Evolutionary conservation across 2,888 invertebrate genomes (phyloP).

Genomic region (Troides helena): DNA sequence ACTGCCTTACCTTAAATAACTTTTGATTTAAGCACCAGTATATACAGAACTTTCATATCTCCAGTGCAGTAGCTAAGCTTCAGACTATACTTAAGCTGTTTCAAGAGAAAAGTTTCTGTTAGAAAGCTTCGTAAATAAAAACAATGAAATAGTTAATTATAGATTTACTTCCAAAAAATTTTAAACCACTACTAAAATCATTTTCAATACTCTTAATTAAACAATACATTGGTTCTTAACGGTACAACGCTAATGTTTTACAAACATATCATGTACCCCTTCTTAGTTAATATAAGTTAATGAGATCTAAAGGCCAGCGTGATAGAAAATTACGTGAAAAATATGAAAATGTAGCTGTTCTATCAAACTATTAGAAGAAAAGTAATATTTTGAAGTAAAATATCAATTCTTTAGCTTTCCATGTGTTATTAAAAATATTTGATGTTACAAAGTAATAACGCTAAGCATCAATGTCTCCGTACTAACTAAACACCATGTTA

Average conservation of each 20-base stretch:
- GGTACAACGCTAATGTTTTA: conserved; percentile 66
- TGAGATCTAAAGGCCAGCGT: conserved; percentile 37
- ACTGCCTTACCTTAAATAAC: no score
- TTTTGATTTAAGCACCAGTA: no score
- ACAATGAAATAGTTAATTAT: conserved; percentile 36
- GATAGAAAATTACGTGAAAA: conserved; percentile 11
- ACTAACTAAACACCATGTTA: background rate
- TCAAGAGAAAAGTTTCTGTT: background rate
- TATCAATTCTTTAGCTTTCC: background rate
- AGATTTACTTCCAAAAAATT: conserved; percentile 61
- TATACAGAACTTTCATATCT: background rate
- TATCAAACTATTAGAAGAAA: background rate
- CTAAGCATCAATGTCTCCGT: background rate
- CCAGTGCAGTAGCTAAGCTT: background rate
- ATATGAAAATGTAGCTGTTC: background rate
- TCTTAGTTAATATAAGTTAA: conserved; percentile 38
- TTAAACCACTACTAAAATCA: conserved; percentile 61
- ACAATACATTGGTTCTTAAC: conserved; percentile 60
- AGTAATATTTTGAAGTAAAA: background rate
- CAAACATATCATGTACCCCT: conserved; percentile 52
- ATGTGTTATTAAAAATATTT: background rate
- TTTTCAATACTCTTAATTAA: conserved; percentile 49
- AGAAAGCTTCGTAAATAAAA: conserved; percentile 33
- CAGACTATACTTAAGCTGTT: background rate
- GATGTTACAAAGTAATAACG: background rate